Base-by-base conservation (phyloP, 1,140 invertebrate genomes). In the Hestina assimilis region DNA sequence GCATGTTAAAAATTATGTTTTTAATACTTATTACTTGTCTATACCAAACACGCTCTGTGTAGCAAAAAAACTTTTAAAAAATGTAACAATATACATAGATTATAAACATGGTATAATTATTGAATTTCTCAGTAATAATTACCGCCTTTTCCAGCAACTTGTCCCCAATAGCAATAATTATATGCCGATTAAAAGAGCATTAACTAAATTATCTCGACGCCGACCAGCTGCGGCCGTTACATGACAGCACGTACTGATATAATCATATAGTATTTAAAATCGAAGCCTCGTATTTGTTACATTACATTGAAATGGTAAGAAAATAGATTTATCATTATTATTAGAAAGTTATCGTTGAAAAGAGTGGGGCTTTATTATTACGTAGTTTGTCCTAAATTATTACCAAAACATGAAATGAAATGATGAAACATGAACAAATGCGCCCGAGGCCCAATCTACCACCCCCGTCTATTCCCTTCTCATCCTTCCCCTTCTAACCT, bases 91-190 rank as follows among this genome's bases (percentile, higher is more conserved):
- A n/a, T n/a, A n/a, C n/a, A n/a, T n/a, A n/a, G n/a, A n/a, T n/a
- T n/a, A n/a, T n/a, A 38, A 48, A 48, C 28, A 11, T 6, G 3
- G 20, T 24, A 50, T 38, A 7, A 50, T 50, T 38, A 26, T 50
- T 24, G 9, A 12, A 26, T 26, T 50, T 26, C 47, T 50, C n/a
- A 8, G 47, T 17, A 50, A 23, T 50, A 19, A 8, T 50, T 38
- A 50, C 33, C 33, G 48, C 33, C n/a, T 40, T 40, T 51, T 15
- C 31, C 17, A 40, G 48, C 38, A 58, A 63, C 31, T 41, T 51
- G 40, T 26, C 28, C 29, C 31, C 21, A 51, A 59, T 45, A 46
- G 29, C 40, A 45, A 35, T 43, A 26, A 24, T 45, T 51, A 58
- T 45, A 46, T 46, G 19, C 28, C 17, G 26, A 47, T 48, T 48